phyloP scores from a whole-genome alignment of 2,888 invertebrate species.

The Lycophotia porphyrea region DNA sequence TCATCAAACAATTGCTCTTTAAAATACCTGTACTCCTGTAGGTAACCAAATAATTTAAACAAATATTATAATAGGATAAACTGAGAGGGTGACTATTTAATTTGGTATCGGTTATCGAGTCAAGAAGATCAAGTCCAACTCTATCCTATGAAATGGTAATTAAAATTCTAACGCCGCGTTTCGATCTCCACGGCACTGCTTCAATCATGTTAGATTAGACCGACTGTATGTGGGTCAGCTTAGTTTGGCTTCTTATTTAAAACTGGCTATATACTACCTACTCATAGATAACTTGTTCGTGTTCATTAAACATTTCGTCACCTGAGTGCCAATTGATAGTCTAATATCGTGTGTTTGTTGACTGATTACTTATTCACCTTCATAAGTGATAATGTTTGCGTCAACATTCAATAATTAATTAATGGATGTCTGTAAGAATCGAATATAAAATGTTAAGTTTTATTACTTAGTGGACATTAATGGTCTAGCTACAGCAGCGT shows the following conservation, averaged over 20 bases:
- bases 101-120: constrained; percentile 50
- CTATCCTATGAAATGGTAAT: constrained; percentile 75
- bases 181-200: constrained; percentile 75
- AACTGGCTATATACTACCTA: constrained; percentile 58
- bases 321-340: constrained; percentile 21
- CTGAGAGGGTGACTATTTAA: constrained; percentile 27
- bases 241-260: constrained; percentile 76
- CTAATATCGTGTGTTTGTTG: constrained; percentile 30
- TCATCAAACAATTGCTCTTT: background rate
- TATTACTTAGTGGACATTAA: constrained; percentile 17
- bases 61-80: background rate
- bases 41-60: background rate
- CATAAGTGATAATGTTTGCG: constrained; percentile 31
- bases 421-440: background rate
- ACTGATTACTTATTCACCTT: constrained; percentile 46
- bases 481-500: constrained; percentile 14
- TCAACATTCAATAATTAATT: constrained; percentile 23
- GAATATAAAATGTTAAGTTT: constrained; percentile 16
- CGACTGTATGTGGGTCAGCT: constrained; percentile 80
- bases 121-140: constrained; percentile 53
- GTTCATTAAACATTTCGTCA: constrained; percentile 41
- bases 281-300: constrained; percentile 36
- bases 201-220: constrained; percentile 79
- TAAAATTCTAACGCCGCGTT: constrained; percentile 82
- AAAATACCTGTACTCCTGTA: background rate